These are phyloP conservation scores for Chrysodeixis includens DNA, from an alignment of 2,888 invertebrate species.

Conservation along the genomic window DNA sequence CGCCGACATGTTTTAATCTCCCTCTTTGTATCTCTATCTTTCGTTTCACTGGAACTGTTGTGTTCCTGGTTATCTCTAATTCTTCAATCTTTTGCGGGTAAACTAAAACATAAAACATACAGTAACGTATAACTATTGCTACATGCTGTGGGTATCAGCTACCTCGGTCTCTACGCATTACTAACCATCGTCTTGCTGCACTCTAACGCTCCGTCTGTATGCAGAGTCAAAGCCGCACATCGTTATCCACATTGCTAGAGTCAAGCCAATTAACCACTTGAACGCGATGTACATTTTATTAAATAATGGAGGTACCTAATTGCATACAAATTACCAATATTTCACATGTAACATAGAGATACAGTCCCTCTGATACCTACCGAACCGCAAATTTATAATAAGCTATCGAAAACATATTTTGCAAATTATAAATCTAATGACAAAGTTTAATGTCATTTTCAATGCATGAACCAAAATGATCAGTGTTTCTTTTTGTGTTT, in stretches of 20 bases:
- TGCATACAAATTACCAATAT: slow-evolving; percentile 40
- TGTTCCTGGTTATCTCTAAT: slow-evolving; percentile 49
- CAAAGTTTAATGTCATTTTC: slow-evolving; percentile 58
- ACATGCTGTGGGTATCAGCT: neutral
- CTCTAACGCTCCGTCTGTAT: slow-evolving; percentile 51
- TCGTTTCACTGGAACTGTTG: slow-evolving; percentile 30
- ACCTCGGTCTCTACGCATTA: neutral
- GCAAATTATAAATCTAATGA: slow-evolving; percentile 60
- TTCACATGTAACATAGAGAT: slow-evolving; percentile 42
- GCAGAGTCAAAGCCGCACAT: slow-evolving; percentile 71
- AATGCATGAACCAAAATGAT: slow-evolving; percentile 15
- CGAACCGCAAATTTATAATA: slow-evolving; percentile 69
- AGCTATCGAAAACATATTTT: slow-evolving; percentile 66
- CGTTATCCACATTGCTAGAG: slow-evolving; percentile 76
- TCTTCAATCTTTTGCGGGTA: slow-evolving; percentile 31
- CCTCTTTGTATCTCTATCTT: slow-evolving; percentile 26
- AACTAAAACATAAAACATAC: slow-evolving; percentile 41
- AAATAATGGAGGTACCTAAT: slow-evolving; percentile 35
- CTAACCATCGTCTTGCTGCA: slow-evolving; percentile 58
- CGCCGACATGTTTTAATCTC: slow-evolving; percentile 23
- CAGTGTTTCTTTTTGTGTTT: slow-evolving; percentile 11
- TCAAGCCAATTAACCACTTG: slow-evolving; percentile 78
- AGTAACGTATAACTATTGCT: neutral
- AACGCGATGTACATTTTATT: slow-evolving; percentile 82
- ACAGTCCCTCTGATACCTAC: slow-evolving; percentile 46